phyloP scores from a whole-genome alignment of 2,797 vertebrate species.

The Molothrus ater region DNA sequence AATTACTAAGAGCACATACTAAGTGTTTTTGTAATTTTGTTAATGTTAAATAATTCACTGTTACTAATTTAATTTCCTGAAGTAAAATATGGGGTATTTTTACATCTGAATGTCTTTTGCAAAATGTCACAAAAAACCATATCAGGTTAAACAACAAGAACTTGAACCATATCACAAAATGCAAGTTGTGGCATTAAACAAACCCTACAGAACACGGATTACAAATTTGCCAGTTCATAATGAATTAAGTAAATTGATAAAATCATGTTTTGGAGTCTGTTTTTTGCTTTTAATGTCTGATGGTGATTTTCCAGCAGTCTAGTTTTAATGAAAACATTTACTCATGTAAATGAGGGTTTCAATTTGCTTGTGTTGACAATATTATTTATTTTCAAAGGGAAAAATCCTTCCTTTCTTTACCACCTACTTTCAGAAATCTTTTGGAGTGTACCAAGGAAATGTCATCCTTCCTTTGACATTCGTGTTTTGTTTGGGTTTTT shows the following conservation, averaged over 20 bases:
- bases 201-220: not conserved
- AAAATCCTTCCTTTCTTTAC: slow-evolving; percentile 51
- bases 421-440: slow-evolving; percentile 62
- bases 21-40: not conserved
- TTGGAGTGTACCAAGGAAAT: slow-evolving; percentile 57
- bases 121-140: not conserved
- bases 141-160: not conserved
- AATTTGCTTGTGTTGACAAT: slow-evolving; percentile 61
- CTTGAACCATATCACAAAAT: not conserved
- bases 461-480: slow-evolving; percentile 67
- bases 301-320: slow-evolving; percentile 71
- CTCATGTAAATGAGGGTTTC: slow-evolving; percentile 67
- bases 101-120: not conserved
- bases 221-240: not conserved
- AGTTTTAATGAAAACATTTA: slow-evolving; percentile 76
- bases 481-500: slow-evolving; percentile 67
- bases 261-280: slow-evolving; percentile 27
- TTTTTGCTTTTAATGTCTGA: slow-evolving; percentile 58
- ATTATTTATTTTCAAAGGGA: slow-evolving; percentile 65
- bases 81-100: not conserved
- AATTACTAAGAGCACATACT: not conserved
- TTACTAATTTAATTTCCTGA: not conserved
- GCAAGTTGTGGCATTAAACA: not conserved
- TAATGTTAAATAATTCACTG: not conserved
- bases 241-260: slow-evolving; percentile 64